These are phyloP conservation scores for Taenioides sp. DNA, from an alignment of 2,797 vertebrate species.

Conservation along the genomic window DNA sequence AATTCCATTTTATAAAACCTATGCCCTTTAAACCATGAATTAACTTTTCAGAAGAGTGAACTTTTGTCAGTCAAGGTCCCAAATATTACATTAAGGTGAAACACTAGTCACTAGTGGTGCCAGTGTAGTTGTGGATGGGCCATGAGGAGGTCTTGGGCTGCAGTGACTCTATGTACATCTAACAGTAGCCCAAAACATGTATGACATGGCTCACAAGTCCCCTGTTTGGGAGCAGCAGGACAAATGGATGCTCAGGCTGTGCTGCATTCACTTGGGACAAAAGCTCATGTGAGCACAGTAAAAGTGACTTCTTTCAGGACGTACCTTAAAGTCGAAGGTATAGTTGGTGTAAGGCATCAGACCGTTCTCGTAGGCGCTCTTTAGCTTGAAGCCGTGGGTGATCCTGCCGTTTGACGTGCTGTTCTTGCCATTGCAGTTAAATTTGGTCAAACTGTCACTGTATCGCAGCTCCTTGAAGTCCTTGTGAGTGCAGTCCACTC, in stretches of 20 bases:
- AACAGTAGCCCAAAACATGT: neutral
- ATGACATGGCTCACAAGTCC: neutral
- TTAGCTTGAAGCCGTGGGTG: constrained; percentile 98
- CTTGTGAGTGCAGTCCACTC: constrained; percentile 97
- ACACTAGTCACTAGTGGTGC: neutral
- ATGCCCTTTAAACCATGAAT: neutral
- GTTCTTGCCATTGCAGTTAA: constrained; percentile 96
- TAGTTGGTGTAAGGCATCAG: constrained; percentile 99
- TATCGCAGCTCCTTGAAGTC: constrained; percentile 98
- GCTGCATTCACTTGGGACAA: too few species aligned
- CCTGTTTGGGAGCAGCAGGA: neutral
- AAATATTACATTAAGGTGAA: too few species aligned
- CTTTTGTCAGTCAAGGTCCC: too few species aligned
- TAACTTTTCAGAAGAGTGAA: neutral
- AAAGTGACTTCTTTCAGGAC: neutral
- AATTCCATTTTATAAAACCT: neutral
- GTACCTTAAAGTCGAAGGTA: constrained; percentile 89
- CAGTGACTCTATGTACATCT: too few species aligned
- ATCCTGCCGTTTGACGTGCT: constrained; percentile 92
- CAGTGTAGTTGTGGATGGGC: neutral
- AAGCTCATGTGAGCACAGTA: neutral
- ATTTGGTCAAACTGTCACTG: constrained; percentile 96
- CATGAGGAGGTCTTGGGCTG: neutral
- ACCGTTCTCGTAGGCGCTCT: constrained; percentile 96
- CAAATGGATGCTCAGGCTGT: neutral